Evolutionary conservation across 2,113 vertebrate genomes (phyloP).

Genomic region (Scartelaos histophorus): DNA sequence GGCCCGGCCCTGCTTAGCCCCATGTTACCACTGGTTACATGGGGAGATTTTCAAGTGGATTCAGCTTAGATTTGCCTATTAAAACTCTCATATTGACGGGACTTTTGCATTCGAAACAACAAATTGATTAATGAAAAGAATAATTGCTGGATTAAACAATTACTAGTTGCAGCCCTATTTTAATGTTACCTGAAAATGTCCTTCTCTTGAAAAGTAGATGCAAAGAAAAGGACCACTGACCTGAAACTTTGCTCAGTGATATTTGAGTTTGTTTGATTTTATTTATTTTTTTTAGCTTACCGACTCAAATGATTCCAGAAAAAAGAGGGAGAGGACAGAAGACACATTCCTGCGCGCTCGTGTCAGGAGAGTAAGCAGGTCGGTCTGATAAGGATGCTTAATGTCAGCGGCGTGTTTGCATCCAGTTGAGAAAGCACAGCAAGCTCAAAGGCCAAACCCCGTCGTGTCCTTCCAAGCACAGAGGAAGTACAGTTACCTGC

Average conservation of each 20-base stretch:
- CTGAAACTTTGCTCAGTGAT: conserved; percentile 35
- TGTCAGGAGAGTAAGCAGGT: neutral
- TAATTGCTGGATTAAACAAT: no score
- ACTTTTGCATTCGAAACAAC: no score
- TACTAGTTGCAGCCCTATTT: neutral
- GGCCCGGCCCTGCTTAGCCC: no score
- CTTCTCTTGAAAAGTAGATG: neutral
- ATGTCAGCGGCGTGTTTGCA: conserved; percentile 39
- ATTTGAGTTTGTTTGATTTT: conserved; percentile 32
- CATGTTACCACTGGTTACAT: no score
- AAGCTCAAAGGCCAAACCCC: conserved; percentile 14
- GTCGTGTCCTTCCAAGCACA: conserved; percentile 11
- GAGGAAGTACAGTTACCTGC: conserved; percentile 5
- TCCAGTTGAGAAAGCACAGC: conserved; percentile 39
- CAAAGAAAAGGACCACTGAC: conserved; percentile 22
- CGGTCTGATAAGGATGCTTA: conserved; percentile 16
- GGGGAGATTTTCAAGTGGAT: no score
- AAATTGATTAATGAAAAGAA: no score
- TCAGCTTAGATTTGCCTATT: no score
- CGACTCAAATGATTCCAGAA: neutral
- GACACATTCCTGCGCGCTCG: conserved; percentile 3
- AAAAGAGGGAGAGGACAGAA: neutral
- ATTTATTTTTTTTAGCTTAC: neutral
- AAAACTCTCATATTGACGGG: no score
- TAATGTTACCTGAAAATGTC: neutral